phyloP scores from a whole-genome alignment of 2,797 vertebrate genomes.

The Paramormyrops hopkinsi region DNA sequence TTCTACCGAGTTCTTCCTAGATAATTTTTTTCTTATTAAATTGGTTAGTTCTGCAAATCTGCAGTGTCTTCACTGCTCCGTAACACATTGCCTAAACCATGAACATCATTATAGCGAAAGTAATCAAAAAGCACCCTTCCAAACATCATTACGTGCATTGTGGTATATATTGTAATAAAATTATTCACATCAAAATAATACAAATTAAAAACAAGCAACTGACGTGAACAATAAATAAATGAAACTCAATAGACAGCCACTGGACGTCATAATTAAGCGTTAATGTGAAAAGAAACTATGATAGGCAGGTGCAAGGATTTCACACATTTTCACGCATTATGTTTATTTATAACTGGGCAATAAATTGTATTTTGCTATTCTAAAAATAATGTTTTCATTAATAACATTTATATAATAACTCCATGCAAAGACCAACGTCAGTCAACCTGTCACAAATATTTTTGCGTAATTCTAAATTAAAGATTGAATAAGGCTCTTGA shows the following conservation, averaged over 20 bases:
- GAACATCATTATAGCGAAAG: neutral
- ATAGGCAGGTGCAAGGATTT: neutral
- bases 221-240: constrained; percentile 10
- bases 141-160: neutral
- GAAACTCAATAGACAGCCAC: neutral
- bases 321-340: neutral
- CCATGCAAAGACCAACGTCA: neutral
- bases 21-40: neutral
- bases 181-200: neutral
- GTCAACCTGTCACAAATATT: neutral
- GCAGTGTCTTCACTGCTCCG: neutral
- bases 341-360: neutral
- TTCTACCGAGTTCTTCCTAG: neutral
- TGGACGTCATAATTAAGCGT: neutral
- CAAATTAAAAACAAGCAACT: constrained; percentile 36
- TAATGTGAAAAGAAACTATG: neutral
- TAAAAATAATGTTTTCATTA: neutral
- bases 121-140: neutral
- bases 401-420: neutral
- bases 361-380: neutral
- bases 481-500: neutral
- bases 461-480: neutral
- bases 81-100: neutral
- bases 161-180: neutral
- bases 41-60: neutral